These are phyloP conservation scores for Bombylius major DNA, from an alignment of 2,888 invertebrate species.

Conservation along the genomic window DNA sequence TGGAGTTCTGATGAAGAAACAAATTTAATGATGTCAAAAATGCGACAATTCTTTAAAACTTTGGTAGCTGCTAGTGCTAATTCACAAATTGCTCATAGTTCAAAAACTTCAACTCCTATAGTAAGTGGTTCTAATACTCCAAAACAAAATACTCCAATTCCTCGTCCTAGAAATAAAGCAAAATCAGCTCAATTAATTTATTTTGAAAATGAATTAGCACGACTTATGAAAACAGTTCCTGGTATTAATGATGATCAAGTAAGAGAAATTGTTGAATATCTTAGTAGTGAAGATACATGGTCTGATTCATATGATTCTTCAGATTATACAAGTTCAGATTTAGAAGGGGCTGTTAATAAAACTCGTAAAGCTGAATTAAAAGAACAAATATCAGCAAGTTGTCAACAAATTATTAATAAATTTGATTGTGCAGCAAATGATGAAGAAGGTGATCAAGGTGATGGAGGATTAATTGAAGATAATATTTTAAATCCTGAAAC, in stretches of 20 bases:
- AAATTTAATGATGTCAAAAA: constrained; percentile 89
- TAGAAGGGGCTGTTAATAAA: constrained; percentile 51
- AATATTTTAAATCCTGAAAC: constrained; percentile 56
- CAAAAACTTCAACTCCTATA: constrained; percentile 37
- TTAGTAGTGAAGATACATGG: constrained; percentile 88
- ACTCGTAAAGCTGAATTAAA: constrained; percentile 56
- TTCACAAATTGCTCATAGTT: constrained; percentile 31
- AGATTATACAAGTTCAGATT: constrained; percentile 79
- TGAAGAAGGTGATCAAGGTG: constrained; percentile 43
- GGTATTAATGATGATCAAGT: constrained; percentile 84
- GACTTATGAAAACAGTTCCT: constrained; percentile 86
- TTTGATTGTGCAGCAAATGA: constrained; percentile 50
- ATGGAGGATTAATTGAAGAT: constrained; percentile 39
- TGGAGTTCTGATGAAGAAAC: constrained; percentile 93
- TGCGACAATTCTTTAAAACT: constrained; percentile 84
- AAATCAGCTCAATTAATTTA: constrained; percentile 79
- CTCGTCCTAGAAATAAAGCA: constrained; percentile 47
- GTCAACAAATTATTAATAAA: constrained; percentile 76
- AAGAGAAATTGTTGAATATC: constrained; percentile 80
- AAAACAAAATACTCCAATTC: constrained; percentile 42
- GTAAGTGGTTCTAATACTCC: constrained; percentile 23
- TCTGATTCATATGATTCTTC: constrained; percentile 88
- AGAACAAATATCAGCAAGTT: constrained; percentile 78
- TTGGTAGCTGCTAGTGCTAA: constrained; percentile 58
- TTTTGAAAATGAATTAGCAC: constrained; percentile 78